Percentiles rank a stretch among this genome's conserved stretches.
phyloP scores from a whole-genome alignment of 2,888 invertebrate species.

The Zele albiditarsus region DNA sequence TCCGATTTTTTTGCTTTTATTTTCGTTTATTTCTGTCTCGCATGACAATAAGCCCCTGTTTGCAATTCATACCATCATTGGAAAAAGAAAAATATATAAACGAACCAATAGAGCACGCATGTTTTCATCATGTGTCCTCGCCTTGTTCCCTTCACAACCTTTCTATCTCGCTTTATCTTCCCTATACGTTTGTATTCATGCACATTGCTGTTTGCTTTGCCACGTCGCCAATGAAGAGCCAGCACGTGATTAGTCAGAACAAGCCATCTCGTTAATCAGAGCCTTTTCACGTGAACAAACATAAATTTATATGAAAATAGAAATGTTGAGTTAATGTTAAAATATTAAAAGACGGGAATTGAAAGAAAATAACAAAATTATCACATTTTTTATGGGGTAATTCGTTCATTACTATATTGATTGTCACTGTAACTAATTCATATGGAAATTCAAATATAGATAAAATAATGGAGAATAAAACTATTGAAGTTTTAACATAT shows the following conservation, averaged over 20 bases:
- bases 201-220: not conserved
- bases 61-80: not conserved
- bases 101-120: not conserved
- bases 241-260: constrained; percentile 44
- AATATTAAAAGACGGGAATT: not conserved
- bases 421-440: not conserved
- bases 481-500: not conserved
- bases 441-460: not conserved
- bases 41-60: not conserved
- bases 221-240: constrained; percentile 25
- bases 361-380: not conserved
- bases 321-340: not conserved
- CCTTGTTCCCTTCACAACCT: not conserved
- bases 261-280: constrained; percentile 42
- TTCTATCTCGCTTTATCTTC: not conserved
- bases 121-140: not conserved
- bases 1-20: not conserved
- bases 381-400: not conserved
- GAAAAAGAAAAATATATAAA: not conserved
- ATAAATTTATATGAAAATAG: not conserved
- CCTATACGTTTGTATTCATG: not conserved
- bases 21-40: not conserved
- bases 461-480: not conserved
- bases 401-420: not conserved
- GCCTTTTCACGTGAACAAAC: not conserved